Evolutionary conservation across 1,140 invertebrate genomes (phyloP).

Genomic region (Papilio aristodemus): DNA sequence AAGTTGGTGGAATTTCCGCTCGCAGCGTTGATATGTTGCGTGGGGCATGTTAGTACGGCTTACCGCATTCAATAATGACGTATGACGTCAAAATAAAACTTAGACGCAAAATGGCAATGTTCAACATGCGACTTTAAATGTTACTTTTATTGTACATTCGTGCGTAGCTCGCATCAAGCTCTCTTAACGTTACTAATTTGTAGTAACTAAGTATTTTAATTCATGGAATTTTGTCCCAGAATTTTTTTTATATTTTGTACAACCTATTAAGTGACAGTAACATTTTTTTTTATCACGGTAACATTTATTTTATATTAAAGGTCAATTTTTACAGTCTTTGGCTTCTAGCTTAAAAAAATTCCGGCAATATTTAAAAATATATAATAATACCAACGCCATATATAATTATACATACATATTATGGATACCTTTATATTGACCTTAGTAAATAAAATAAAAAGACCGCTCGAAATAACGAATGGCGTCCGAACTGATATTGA

Average conservation of each 20-base stretch:
- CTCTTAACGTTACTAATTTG: constrained; percentile 20
- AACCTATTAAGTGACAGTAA: constrained; percentile 7
- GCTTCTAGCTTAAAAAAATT: background rate
- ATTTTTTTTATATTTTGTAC: background rate
- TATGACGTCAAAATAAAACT: constrained; percentile 26
- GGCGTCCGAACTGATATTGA: too few relatives aligned
- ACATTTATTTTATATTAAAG: constrained; percentile 2
- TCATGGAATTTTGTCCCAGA: background rate
- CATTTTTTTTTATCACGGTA: constrained; percentile 17
- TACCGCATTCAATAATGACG: constrained; percentile 25
- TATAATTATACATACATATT: too few relatives aligned
- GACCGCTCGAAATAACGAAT: too few relatives aligned
- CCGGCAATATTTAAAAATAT: background rate
- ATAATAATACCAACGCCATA: too few relatives aligned
- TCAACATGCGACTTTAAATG: constrained; percentile 24
- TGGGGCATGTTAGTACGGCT: constrained; percentile 39
- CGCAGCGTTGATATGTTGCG: constrained; percentile 44
- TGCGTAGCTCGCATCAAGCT: constrained; percentile 17
- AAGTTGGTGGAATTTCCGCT: constrained; percentile 51
- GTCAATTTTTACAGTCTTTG: background rate
- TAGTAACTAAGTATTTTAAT: constrained; percentile 3
- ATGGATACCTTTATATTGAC: background rate
- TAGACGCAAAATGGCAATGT: constrained; percentile 18
- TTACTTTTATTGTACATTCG: constrained; percentile 30
- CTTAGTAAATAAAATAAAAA: too few relatives aligned